A percentile compares a stretch with the other conserved stretches of the same genome.
phyloP scores from a whole-genome alignment of 2,888 invertebrate genomes.

The Melinopterus prodromus region DNA sequence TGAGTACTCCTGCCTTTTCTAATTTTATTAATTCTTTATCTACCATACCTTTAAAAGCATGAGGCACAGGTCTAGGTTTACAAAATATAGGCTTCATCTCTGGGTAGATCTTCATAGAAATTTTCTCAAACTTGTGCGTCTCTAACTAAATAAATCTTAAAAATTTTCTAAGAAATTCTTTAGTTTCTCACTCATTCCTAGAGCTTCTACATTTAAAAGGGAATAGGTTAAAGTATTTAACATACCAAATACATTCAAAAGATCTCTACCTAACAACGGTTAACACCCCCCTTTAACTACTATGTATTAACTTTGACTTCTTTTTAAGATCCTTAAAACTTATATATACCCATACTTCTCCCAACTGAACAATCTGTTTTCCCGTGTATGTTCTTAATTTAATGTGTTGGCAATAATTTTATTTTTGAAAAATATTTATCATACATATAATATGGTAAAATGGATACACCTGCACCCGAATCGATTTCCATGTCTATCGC shows the following conservation, averaged over 20 bases:
- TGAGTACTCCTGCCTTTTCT: conserved; percentile 41
- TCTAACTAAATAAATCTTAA: conserved; percentile 32
- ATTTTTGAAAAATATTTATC: conserved; percentile 7
- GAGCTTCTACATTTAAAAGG: not conserved
- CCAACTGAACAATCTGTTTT: not conserved
- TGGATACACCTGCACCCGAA: conserved; percentile 14
- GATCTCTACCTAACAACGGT: too few relatives aligned
- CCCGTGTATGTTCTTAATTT: conserved; percentile 13
- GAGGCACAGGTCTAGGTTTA: conserved; percentile 34
- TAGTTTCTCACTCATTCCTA: not conserved
- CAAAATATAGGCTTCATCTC: conserved; percentile 33
- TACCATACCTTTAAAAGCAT: conserved; percentile 34
- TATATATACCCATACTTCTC: not conserved
- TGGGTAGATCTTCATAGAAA: conserved; percentile 30
- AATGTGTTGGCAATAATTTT: not conserved
- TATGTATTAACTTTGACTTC: conserved; percentile 42
- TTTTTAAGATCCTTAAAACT: conserved; percentile 35
- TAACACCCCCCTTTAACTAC: conserved; percentile 47
- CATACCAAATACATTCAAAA: too few relatives aligned
- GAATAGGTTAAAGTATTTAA: not conserved
- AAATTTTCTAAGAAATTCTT: conserved; percentile 15
- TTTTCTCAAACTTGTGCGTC: conserved; percentile 29
- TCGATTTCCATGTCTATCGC: conserved; percentile 4
- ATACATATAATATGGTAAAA: conserved; percentile 8
- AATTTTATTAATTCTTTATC: conserved; percentile 33